A percentile compares a stretch with the other conserved stretches of the same genome.
Evolutionary conservation across 1,140 invertebrate genomes (phyloP).

Genomic region (Caerostris darwini): DNA sequence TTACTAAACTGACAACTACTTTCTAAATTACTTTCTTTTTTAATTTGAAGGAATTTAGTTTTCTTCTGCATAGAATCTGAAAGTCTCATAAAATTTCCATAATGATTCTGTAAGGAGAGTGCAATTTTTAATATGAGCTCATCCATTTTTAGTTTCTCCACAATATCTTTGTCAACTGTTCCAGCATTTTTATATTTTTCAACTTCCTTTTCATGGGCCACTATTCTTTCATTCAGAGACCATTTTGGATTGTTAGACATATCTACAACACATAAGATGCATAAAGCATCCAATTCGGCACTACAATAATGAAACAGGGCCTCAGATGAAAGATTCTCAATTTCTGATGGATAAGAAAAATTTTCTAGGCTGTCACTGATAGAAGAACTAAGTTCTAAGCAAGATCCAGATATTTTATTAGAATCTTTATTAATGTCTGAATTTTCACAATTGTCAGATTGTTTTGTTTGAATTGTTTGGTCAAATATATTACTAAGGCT

Average conservation of each 20-base stretch:
- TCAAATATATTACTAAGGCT: neutral
- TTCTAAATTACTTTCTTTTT: constrained; percentile 35
- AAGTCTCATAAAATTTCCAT: neutral
- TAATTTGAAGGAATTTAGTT: constrained; percentile 23
- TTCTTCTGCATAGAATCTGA: neutral
- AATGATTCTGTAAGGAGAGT: neutral
- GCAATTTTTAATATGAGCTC: neutral
- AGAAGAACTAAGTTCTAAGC: neutral
- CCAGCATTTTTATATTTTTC: neutral
- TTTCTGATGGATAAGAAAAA: neutral
- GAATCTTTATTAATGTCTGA: neutral
- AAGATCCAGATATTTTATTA: neutral
- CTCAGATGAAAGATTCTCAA: neutral
- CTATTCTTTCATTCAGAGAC: neutral
- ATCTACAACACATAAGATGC: constrained; percentile 49
- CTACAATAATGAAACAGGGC: neutral
- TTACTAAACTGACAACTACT: constrained; percentile 49
- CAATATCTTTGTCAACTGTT: neutral
- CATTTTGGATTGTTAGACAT: constrained; percentile 51
- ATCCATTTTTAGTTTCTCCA: neutral
- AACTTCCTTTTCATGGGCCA: neutral
- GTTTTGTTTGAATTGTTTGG: neutral
- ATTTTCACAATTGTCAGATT: neutral
- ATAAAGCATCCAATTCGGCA: constrained; percentile 44
- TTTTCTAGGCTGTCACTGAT: neutral